Conservation (phyloP, 2,113 vertebrate genomes). For the Chloebia gouldiae region DNA sequence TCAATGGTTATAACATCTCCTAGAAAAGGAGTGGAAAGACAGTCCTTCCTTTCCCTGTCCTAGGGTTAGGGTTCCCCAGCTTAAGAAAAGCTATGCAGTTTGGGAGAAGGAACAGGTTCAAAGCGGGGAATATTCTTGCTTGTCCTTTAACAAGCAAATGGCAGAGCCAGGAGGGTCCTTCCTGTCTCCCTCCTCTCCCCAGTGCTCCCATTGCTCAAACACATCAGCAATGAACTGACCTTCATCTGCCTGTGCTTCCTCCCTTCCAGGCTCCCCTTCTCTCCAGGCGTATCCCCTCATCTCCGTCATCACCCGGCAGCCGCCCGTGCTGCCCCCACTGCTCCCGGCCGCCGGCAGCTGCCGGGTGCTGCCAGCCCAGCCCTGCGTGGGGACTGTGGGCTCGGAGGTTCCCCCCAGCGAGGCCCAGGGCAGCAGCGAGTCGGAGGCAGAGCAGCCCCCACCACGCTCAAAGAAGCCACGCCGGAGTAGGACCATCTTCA, state of each 20-base stretch:
- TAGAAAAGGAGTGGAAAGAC: neutral
- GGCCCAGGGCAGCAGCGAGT: conserved; percentile 89
- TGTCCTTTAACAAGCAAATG: neutral
- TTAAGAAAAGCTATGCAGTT: neutral
- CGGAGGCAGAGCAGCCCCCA: conserved; percentile 83
- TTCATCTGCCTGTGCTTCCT: neutral
- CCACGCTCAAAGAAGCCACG: conserved; percentile 90
- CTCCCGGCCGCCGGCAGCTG: conserved; percentile 69
- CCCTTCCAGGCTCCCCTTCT: conserved; percentile 81
- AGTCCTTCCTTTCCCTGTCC: neutral
- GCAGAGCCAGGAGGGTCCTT: neutral
- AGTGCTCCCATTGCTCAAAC: neutral
- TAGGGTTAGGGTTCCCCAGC: neutral
- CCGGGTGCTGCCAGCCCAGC: conserved; percentile 51
- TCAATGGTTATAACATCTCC: neutral
- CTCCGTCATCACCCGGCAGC: conserved; percentile 90
- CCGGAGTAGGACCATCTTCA: conserved; percentile 96
- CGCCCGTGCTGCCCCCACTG: conserved; percentile 77
- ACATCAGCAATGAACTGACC: neutral
- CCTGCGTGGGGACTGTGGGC: conserved; percentile 47
- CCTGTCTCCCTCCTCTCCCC: neutral
- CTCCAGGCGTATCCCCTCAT: conserved; percentile 89
- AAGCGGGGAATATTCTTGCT: neutral
- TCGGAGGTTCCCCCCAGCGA: conserved; percentile 73
- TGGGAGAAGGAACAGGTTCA: neutral